Evolutionary conservation across 2,113 vertebrate genomes (phyloP).

Genomic region (Brienomyrus longianalis): DNA sequence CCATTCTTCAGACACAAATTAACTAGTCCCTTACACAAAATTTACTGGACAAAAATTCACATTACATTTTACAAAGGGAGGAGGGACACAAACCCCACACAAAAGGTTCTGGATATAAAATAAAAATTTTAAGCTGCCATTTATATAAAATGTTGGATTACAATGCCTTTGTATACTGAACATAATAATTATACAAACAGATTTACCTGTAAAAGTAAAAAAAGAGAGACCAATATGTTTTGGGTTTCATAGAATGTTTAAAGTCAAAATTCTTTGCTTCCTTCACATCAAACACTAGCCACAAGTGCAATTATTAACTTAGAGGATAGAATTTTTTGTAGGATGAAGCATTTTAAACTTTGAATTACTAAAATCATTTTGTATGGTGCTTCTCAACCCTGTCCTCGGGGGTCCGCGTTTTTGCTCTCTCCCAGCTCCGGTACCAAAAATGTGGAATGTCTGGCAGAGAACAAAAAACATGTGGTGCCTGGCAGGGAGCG

Average conservation of each 20-base stretch:
- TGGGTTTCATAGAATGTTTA: background rate
- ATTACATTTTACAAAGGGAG: background rate
- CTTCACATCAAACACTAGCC: background rate
- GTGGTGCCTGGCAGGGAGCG: too few relatives aligned
- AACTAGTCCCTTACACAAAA: background rate
- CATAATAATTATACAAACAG: background rate
- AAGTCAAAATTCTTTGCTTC: background rate
- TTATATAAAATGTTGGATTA: background rate
- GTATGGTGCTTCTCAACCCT: background rate
- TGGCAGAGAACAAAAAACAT: background rate
- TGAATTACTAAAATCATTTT: background rate
- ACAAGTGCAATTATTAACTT: background rate
- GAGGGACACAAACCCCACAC: background rate
- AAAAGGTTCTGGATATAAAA: background rate
- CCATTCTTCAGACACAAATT: background rate
- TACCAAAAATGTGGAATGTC: too few relatives aligned
- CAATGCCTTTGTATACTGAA: background rate
- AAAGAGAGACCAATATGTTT: background rate
- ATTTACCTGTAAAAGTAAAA: background rate
- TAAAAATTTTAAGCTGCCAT: background rate
- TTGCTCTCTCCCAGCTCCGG: background rate
- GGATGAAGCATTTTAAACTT: background rate
- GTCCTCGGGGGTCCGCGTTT: background rate
- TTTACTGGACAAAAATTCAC: constrained; percentile 10
- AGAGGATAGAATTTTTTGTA: background rate